phyloP scores from a whole-genome alignment of 2,113 vertebrate genomes.

The Barbus barbus region DNA sequence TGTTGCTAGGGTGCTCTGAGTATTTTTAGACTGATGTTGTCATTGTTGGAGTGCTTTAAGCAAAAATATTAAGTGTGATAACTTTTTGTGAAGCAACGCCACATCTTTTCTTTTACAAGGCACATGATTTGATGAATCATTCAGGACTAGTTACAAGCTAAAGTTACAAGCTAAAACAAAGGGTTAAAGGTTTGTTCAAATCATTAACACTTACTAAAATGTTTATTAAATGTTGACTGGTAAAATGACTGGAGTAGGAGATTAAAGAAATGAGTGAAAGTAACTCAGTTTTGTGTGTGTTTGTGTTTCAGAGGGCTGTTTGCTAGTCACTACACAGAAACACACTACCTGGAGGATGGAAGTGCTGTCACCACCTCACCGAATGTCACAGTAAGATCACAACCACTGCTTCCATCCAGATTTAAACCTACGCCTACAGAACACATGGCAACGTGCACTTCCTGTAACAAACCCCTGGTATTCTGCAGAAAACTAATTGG shows the following conservation, averaged over 20 bases:
- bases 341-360: slow-evolving; percentile 88
- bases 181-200: neutral
- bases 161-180: too few species aligned
- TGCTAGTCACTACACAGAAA: slow-evolving; percentile 86
- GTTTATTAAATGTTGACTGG: neutral
- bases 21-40: too few species aligned
- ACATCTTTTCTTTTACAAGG: neutral
- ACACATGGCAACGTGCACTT: neutral
- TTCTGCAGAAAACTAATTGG: too few species aligned
- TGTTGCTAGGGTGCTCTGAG: too few species aligned
- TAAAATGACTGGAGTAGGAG: neutral
- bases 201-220: neutral
- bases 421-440: neutral
- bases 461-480: neutral
- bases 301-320: slow-evolving; percentile 83
- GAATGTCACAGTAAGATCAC: slow-evolving; percentile 80
- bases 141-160: neutral
- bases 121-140: neutral
- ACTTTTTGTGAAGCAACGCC: neutral
- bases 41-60: too few species aligned
- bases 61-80: neutral
- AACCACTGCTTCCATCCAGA: neutral
- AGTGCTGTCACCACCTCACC: slow-evolving; percentile 74
- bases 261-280: neutral
- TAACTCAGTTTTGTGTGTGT: slow-evolving; percentile 43